phyloP scores from a whole-genome alignment of 1,140 invertebrate species.

The Trichoplusia ni region DNA sequence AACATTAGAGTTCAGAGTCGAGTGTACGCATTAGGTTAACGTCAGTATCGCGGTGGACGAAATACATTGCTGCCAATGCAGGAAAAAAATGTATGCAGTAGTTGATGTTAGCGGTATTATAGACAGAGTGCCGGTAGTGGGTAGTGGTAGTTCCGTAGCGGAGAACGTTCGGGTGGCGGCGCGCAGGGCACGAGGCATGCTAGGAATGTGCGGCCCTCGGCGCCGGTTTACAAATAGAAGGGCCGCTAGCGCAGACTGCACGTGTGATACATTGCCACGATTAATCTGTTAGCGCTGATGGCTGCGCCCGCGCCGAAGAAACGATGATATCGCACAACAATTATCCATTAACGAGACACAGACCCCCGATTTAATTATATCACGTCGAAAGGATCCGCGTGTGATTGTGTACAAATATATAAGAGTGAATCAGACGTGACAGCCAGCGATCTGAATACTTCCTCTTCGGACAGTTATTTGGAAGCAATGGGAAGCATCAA shows the following conservation, averaged over 20 bases:
- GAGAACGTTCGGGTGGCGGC: slow-evolving; percentile 44
- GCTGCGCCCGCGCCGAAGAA: slow-evolving; percentile 54
- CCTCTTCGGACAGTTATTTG: not conserved
- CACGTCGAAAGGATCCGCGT: slow-evolving; percentile 21
- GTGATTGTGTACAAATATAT: slow-evolving; percentile 21
- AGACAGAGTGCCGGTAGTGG: slow-evolving; percentile 38
- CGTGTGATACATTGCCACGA: slow-evolving; percentile 74
- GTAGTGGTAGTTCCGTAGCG: slow-evolving; percentile 35
- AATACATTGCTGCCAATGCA: slow-evolving; percentile 53
- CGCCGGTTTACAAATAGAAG: slow-evolving; percentile 81
- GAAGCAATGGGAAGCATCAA: not conserved
- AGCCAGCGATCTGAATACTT: not conserved
- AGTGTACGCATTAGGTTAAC: slow-evolving; percentile 32
- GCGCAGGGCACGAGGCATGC: slow-evolving; percentile 70
- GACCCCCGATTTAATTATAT: slow-evolving; percentile 18
- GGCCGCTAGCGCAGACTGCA: slow-evolving; percentile 74
- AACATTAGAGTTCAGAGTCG: slow-evolving; percentile 50
- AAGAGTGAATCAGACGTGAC: slow-evolving; percentile 6
- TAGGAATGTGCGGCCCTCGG: slow-evolving; percentile 77
- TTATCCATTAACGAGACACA: slow-evolving; percentile 46
- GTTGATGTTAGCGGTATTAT: slow-evolving; percentile 48
- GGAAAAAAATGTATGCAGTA: slow-evolving; percentile 30
- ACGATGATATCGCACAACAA: slow-evolving; percentile 46
- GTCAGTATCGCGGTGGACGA: slow-evolving; percentile 28
- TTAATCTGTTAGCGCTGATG: slow-evolving; percentile 72